phyloP scores from a whole-genome alignment of 1,140 invertebrate species.

The Adoxophyes honmai region DNA sequence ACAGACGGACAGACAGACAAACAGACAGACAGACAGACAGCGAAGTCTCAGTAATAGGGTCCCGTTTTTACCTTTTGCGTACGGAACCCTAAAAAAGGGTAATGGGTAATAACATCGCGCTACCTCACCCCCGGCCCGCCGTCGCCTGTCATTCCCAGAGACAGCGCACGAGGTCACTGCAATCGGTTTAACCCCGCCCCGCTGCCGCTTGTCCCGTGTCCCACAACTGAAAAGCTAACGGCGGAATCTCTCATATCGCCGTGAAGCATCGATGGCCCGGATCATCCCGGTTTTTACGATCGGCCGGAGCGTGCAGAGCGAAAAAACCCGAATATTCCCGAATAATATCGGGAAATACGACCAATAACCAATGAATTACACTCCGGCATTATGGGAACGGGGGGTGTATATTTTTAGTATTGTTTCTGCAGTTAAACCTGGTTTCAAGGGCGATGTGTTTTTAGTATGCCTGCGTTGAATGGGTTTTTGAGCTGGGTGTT shows the following conservation, averaged over 20 bases:
- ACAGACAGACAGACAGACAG: too few relatives aligned
- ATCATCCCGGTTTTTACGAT: slow-evolving; percentile 63
- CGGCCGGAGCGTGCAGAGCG: slow-evolving; percentile 38
- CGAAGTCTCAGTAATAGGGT: too few relatives aligned
- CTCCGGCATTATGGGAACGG: slow-evolving; percentile 12
- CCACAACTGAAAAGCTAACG: slow-evolving; percentile 19
- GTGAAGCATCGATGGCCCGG: slow-evolving; percentile 45
- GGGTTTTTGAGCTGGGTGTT: too few relatives aligned
- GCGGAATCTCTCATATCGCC: slow-evolving; percentile 50
- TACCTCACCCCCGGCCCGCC: too few relatives aligned
- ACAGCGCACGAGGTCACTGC: too few relatives aligned
- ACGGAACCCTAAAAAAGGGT: too few relatives aligned
- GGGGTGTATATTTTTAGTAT: slow-evolving; percentile 14
- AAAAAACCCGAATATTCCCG: slow-evolving; percentile 52
- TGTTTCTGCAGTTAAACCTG: slow-evolving; percentile 9
- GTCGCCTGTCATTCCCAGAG: too few relatives aligned
- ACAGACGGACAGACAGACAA: too few relatives aligned
- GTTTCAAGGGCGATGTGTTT: neutral
- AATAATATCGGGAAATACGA: slow-evolving; percentile 58
- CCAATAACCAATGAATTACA: slow-evolving; percentile 59
- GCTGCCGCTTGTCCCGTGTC: slow-evolving; percentile 6
- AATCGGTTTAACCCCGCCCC: too few relatives aligned
- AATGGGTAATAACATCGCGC: too few relatives aligned
- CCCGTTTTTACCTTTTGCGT: too few relatives aligned
- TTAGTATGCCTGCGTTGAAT: neutral